Percentiles rank a stretch among this genome's conserved stretches.
phyloP scores from a whole-genome alignment of 2,113 vertebrate species.

The Semicossyphus pulcher region DNA sequence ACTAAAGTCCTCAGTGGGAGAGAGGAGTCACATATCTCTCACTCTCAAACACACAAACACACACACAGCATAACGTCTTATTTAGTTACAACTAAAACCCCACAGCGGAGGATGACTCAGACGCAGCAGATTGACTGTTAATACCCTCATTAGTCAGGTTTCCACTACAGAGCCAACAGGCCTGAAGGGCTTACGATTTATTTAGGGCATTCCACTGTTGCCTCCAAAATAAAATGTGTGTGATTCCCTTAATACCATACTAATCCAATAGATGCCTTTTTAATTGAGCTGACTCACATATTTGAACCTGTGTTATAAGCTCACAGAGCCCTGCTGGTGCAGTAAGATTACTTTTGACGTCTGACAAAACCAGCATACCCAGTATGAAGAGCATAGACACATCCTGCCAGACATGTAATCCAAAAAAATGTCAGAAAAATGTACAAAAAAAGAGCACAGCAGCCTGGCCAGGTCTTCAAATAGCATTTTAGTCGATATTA shows the following conservation, averaged over 20 bases:
- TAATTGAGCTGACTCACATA: slow-evolving; percentile 25
- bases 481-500: not conserved
- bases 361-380: not conserved
- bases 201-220: slow-evolving; percentile 26
- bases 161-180: slow-evolving; percentile 50
- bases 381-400: not conserved
- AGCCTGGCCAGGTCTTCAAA: not conserved
- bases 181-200: slow-evolving; percentile 43
- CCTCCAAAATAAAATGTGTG: slow-evolving; percentile 36
- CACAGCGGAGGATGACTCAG: slow-evolving; percentile 61
- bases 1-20: slow-evolving; percentile 65
- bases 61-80: slow-evolving; percentile 54
- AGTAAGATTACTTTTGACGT: not conserved
- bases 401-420: not conserved
- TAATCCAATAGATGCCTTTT: slow-evolving; percentile 9
- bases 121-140: slow-evolving; percentile 54
- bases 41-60: slow-evolving; percentile 24
- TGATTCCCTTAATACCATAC: slow-evolving; percentile 27
- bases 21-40: slow-evolving; percentile 54
- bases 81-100: slow-evolving; percentile 64
- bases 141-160: slow-evolving; percentile 70
- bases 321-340: not conserved
- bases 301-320: not conserved
- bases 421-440: not conserved
- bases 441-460: not conserved